Evolutionary conservation across 2,113 vertebrate genomes (phyloP), one percentile per base, ranked within the genome.

Genomic region (Rhombomys opimus): DNA sequence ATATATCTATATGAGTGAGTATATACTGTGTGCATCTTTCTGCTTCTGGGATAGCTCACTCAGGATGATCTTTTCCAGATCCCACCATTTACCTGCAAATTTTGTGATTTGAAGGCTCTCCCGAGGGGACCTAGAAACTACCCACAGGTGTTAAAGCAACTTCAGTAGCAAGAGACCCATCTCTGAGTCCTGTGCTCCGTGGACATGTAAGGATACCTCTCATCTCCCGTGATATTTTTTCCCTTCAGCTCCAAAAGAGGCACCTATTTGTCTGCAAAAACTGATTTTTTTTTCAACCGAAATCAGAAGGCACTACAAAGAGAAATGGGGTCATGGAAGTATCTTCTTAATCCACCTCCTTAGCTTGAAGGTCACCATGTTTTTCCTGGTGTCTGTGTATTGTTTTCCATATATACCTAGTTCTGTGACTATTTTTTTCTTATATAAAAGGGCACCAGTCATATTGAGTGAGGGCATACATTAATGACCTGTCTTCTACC

Each of bases 51-150:
- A 46, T 46, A 46, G 5, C 46, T 46, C 46, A 46, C 46, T 46
- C 46, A 46, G 46, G 4, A 46, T 46, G 46, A 46, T 46, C 46
- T 46, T 46, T 46, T 46, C 46, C 46, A 46, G 46, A 46, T 46
- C 46, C 46, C 46, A 46, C 46, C 46, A 46, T 46, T 46, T 46
- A 46, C 5, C 46, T 46, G 46, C 46, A 46, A 46, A 46, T 46
- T 46, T 46, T 5, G 5, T 46, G 46, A 46, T 46, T 46, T 95
- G 93, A 78, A 94, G 96, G 93, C 93, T 96, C 35, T 63, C 87
- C 59, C n/a, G 41, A 14, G 7, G 15, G 59, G 14, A 32, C 10
- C n/a, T 41, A 32, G 65, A 57, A 32, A 59, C 38, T 12, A 38
- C 61, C 67, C 10, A 18, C 4, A 2, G 67, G 30, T 10, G 65